Evolutionary conservation across 2,797 vertebrate species (phyloP).

Genomic region (Anableps anableps): DNA sequence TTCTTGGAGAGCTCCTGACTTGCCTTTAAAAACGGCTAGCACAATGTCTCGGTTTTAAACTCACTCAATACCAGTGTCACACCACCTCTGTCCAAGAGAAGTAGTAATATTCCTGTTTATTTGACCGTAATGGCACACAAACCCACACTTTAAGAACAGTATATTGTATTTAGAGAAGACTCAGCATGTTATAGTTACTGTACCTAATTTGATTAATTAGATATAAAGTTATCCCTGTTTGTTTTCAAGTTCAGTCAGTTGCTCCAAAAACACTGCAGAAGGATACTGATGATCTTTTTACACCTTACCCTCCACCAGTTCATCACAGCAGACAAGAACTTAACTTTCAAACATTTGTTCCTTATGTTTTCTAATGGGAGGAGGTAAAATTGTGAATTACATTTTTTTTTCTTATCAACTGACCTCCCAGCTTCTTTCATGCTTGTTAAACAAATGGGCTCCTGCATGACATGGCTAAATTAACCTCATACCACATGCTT

Average conservation of each 20-base stretch:
- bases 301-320: too few relatives aligned
- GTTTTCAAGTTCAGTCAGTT: background rate
- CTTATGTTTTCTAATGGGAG: background rate
- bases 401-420: background rate
- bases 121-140: background rate
- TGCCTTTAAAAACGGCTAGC: background rate
- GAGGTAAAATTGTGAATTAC: background rate
- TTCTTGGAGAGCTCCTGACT: background rate
- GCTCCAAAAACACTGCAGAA: background rate
- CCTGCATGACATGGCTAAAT: conserved; percentile 16
- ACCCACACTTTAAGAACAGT: background rate
- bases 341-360: background rate
- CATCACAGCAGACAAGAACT: background rate
- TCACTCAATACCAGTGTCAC: background rate
- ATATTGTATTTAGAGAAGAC: background rate
- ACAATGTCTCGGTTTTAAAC: too few relatives aligned
- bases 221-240: background rate
- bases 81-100: background rate
- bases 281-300: too few relatives aligned
- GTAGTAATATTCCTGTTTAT: background rate
- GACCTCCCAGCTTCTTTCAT: background rate
- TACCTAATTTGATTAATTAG: background rate
- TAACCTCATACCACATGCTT: conserved; percentile 5
- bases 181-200: background rate
- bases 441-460: conserved; percentile 6